A percentile compares a stretch with the other conserved stretches of the same genome.
Evolutionary conservation across 2,113 vertebrate species (phyloP).

Genomic region (Fulica atra): DNA sequence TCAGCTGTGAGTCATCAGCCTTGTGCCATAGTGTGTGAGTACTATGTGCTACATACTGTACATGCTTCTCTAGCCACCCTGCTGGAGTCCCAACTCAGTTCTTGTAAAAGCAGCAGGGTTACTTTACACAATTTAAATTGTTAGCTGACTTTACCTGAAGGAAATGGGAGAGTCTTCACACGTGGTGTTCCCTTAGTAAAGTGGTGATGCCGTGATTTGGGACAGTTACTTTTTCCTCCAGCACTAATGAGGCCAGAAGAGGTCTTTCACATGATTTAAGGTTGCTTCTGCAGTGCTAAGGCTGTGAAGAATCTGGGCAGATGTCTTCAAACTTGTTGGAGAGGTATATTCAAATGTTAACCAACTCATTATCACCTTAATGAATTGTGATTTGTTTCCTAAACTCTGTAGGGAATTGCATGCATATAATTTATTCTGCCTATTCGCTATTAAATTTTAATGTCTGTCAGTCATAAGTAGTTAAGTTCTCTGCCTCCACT

Average conservation of each 20-base stretch:
- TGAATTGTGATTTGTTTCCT: slow-evolving; percentile 56
- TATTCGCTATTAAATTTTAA: slow-evolving; percentile 26
- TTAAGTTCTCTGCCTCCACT: neutral
- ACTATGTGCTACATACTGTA: neutral
- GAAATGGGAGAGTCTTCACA: neutral
- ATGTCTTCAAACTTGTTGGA: slow-evolving; percentile 17
- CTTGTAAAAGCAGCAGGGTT: neutral
- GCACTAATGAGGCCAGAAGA: neutral
- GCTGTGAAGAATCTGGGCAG: neutral
- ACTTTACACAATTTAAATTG: neutral
- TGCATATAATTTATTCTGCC: slow-evolving; percentile 23
- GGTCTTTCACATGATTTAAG: neutral
- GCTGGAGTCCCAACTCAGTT: neutral
- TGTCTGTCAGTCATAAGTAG: slow-evolving; percentile 24
- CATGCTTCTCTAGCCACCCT: neutral
- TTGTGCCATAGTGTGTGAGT: neutral
- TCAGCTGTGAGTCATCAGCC: neutral
- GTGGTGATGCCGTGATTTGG: neutral
- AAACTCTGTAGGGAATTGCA: slow-evolving; percentile 45
- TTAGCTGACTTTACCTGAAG: neutral
- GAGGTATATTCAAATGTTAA: slow-evolving; percentile 51
- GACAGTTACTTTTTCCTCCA: neutral
- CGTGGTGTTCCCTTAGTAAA: neutral
- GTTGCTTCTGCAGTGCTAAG: neutral
- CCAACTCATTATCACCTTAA: slow-evolving; percentile 61